Evolutionary conservation across 1,140 invertebrate species (phyloP).

Genomic region (Drosophila athabasca): DNA sequence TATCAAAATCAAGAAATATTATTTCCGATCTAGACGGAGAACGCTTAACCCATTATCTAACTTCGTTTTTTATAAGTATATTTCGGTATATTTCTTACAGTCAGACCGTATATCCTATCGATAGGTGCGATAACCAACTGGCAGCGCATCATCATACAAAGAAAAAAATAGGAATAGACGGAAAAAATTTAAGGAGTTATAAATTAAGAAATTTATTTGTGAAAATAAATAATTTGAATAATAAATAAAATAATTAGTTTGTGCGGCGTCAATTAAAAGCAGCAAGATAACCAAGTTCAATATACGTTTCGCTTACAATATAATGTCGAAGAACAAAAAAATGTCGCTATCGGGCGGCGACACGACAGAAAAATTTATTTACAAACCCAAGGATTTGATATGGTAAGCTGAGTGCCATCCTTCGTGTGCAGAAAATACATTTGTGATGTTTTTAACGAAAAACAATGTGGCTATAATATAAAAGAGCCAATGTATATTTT

Average conservation of each 20-base stretch:
- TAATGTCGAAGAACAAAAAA: slow-evolving; percentile 83
- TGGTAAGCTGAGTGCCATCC: slow-evolving; percentile 62
- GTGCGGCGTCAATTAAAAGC: slow-evolving; percentile 48
- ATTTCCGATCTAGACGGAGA: too few species aligned
- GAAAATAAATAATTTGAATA: slow-evolving; percentile 11
- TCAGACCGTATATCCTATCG: too few species aligned
- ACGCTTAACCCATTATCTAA: too few species aligned
- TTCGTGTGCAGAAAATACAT: not conserved
- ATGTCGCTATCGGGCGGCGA: slow-evolving; percentile 78
- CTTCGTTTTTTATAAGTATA: too few species aligned
- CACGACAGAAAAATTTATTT: slow-evolving; percentile 76
- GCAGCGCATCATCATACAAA: slow-evolving; percentile 66
- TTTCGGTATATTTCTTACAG: too few species aligned
- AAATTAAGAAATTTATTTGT: slow-evolving; percentile 42
- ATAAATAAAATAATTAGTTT: slow-evolving; percentile 25
- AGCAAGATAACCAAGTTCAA: slow-evolving; percentile 79
- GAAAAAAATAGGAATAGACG: slow-evolving; percentile 62
- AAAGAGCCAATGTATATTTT: slow-evolving; percentile 12
- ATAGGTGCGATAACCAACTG: too few species aligned
- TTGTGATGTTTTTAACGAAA: slow-evolving; percentile 11
- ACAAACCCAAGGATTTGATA: slow-evolving; percentile 82
- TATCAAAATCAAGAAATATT: too few species aligned
- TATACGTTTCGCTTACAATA: slow-evolving; percentile 78
- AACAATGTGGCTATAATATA: not conserved
- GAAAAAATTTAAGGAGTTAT: not conserved